Evolutionary conservation across 2,797 vertebrate species (phyloP).

Genomic region (Hapalemur alaotrensis): DNA sequence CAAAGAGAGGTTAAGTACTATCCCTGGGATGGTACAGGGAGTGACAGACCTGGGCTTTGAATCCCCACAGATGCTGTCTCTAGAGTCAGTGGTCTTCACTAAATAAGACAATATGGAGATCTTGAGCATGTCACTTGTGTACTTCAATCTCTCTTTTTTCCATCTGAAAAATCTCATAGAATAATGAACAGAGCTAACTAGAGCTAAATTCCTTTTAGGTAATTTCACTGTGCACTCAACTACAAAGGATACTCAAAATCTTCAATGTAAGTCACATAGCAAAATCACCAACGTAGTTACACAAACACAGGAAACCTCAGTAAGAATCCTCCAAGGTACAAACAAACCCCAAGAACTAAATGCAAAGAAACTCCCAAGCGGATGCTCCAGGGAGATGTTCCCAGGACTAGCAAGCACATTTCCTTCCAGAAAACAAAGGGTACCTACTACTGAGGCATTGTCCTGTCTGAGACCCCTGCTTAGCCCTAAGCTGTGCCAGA

Average conservation of each 20-base stretch:
- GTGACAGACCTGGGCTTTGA: not conserved
- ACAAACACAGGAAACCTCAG: not conserved
- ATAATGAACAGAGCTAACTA: not conserved
- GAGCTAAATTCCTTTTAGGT: not conserved
- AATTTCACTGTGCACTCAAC: not conserved
- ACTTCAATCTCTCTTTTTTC: not conserved
- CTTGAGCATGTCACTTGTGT: not conserved
- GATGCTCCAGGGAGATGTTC: not conserved
- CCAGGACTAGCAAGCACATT: not conserved
- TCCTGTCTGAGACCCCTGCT: not conserved
- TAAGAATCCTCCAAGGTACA: not conserved
- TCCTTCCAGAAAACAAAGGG: not conserved
- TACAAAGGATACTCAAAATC: not conserved
- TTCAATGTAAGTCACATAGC: not conserved
- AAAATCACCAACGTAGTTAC: not conserved
- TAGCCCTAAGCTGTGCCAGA: not conserved
- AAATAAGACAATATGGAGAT: not conserved
- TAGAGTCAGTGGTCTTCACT: not conserved
- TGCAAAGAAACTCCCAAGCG: not conserved
- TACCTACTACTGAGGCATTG: not conserved
- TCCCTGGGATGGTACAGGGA: not conserved
- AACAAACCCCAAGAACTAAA: not conserved
- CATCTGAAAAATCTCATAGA: not conserved
- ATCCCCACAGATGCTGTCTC: not conserved
- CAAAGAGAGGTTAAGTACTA: not conserved